phyloP scores from a whole-genome alignment of 2,113 vertebrate species.

The Eulemur macaco region DNA sequence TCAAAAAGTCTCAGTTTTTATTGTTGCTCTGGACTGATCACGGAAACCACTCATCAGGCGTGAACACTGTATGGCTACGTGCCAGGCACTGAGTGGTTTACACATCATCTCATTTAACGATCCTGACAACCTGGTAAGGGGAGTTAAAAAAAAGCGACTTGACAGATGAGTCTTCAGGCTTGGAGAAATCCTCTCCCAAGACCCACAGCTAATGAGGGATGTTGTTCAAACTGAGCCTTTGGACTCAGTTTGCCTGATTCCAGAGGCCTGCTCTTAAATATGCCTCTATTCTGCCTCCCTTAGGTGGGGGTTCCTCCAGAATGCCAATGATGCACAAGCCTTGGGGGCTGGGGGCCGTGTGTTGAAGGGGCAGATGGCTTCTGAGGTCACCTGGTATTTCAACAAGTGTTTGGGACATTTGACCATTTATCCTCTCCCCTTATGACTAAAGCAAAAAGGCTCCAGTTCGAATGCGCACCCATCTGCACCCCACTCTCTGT shows the following conservation, averaged over 20 bases:
- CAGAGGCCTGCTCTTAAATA: neutral
- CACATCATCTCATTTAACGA: neutral
- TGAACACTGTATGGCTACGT: neutral
- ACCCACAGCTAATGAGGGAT: neutral
- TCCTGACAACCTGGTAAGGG: neutral
- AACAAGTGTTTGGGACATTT: neutral
- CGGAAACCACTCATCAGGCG: neutral
- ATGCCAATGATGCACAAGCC: fast-evolving
- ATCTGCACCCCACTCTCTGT: neutral
- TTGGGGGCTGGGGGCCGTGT: neutral
- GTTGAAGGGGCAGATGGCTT: neutral
- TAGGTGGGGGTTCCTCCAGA: neutral
- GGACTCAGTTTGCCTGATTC: neutral
- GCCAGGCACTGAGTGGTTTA: neutral
- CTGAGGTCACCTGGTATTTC: neutral
- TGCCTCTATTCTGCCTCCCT: neutral
- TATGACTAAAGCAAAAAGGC: neutral
- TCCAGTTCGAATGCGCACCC: neutral
- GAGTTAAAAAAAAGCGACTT: neutral
- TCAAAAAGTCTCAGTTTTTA: neutral
- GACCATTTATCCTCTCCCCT: neutral
- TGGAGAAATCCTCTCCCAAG: neutral
- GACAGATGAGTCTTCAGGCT: neutral
- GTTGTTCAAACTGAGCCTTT: neutral
- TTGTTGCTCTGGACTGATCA: neutral